Conservation (phyloP, 2,113 vertebrate species). For the Manacus vitellinus region DNA sequence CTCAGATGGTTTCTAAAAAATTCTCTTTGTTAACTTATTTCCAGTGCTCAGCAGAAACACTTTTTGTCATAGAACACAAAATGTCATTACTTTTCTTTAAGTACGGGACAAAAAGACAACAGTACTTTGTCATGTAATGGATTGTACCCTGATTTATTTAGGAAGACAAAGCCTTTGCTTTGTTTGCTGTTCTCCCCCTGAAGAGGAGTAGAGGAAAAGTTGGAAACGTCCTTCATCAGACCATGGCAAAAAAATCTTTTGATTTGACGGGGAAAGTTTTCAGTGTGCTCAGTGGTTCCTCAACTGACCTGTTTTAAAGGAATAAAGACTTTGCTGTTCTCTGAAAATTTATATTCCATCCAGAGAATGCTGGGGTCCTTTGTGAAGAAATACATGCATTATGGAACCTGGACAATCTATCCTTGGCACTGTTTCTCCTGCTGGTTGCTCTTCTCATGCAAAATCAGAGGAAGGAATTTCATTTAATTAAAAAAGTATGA, state of each 20-base stretch:
- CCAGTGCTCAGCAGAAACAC: neutral
- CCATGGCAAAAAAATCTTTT: neutral
- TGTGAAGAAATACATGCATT: neutral
- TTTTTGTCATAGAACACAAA: neutral
- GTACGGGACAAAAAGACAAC: neutral
- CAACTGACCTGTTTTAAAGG: neutral
- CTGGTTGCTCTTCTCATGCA: constrained; percentile 20
- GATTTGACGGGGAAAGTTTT: constrained; percentile 6
- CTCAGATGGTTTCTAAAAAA: neutral
- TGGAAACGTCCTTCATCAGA: neutral
- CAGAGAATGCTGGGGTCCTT: neutral
- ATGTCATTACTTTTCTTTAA: neutral
- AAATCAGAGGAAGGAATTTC: constrained; percentile 10
- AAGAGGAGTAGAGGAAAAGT: neutral
- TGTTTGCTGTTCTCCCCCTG: neutral
- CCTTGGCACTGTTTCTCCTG: neutral
- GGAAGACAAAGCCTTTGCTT: neutral
- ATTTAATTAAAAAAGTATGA: constrained; percentile 58
- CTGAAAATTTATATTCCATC: constrained; percentile 32
- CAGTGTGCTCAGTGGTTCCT: neutral
- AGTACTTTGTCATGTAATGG: neutral
- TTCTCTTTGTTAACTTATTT: neutral
- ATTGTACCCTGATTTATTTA: neutral
- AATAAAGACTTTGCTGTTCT: constrained; percentile 30
- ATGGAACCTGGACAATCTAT: neutral